A percentile compares a stretch with the other conserved stretches of the same genome.
phyloP scores from a whole-genome alignment of 1,140 invertebrate genomes.

The Paraescarpia echinospica region DNA sequence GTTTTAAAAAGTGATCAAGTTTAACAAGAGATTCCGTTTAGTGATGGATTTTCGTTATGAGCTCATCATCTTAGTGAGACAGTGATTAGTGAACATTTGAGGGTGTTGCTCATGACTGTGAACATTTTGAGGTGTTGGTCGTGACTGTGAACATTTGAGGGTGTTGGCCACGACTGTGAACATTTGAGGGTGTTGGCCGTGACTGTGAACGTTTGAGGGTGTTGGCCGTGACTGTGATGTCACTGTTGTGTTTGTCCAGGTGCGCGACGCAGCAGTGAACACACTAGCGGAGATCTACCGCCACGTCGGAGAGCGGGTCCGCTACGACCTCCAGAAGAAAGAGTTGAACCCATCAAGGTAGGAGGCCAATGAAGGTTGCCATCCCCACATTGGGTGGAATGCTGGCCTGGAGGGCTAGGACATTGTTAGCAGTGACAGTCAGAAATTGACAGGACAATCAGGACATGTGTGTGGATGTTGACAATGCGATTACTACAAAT shows the following conservation, averaged over 20 bases:
- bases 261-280: slow-evolving; percentile 79
- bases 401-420: not conserved
- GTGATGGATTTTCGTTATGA: no score
- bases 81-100: no score
- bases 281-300: slow-evolving; percentile 88
- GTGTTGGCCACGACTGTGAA: no score
- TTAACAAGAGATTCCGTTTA: no score
- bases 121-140: no score
- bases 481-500: not conserved
- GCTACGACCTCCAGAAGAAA: slow-evolving; percentile 80
- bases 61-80: no score
- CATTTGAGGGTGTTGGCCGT: no score
- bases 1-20: no score
- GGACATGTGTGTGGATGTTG: not conserved
- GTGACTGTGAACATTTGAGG: no score
- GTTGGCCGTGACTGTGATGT: no score
- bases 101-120: no score
- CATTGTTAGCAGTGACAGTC: not conserved
- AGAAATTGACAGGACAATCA: not conserved
- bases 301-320: slow-evolving; percentile 87
- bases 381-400: not conserved
- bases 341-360: slow-evolving; percentile 75
- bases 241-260: slow-evolving; percentile 40
- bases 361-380: slow-evolving; percentile 36
- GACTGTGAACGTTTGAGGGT: no score